Evolutionary conservation across 2,888 invertebrate species (phyloP).

Genomic region (Drosophila testacea): DNA sequence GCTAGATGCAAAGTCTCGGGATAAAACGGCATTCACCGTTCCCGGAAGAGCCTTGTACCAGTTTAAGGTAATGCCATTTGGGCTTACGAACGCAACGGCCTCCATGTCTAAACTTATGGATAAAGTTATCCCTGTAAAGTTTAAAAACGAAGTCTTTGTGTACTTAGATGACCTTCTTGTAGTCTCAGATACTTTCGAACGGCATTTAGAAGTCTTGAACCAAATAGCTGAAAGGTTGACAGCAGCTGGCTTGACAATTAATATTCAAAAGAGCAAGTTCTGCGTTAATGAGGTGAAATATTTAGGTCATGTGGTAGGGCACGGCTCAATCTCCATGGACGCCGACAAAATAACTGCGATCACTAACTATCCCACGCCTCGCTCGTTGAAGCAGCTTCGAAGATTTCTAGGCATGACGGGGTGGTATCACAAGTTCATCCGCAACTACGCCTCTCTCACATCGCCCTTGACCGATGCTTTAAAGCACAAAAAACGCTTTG

Average conservation of each 20-base stretch:
- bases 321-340: conserved; percentile 15
- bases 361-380: background rate
- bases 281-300: conserved; percentile 14
- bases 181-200: conserved; percentile 5
- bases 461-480: background rate
- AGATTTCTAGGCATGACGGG: conserved; percentile 1
- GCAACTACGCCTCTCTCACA: background rate
- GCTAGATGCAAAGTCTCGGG: background rate
- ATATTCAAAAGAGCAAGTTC: conserved; percentile 10
- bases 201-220: conserved; percentile 3
- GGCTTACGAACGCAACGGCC: no score
- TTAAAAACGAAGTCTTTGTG: conserved; percentile 8
- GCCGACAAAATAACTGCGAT: conserved; percentile 17
- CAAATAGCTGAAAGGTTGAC: background rate
- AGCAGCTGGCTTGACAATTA: background rate
- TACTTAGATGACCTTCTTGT: conserved; percentile 16
- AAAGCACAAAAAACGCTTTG: background rate
- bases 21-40: background rate
- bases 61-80: background rate
- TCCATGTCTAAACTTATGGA: no score
- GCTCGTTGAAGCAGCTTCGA: background rate
- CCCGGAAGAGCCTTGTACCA: no score
- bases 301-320: conserved; percentile 19
- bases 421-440: background rate
- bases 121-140: no score